Conservation (phyloP, 2,888 invertebrate species). For the Shargacucullia verbasci region DNA sequence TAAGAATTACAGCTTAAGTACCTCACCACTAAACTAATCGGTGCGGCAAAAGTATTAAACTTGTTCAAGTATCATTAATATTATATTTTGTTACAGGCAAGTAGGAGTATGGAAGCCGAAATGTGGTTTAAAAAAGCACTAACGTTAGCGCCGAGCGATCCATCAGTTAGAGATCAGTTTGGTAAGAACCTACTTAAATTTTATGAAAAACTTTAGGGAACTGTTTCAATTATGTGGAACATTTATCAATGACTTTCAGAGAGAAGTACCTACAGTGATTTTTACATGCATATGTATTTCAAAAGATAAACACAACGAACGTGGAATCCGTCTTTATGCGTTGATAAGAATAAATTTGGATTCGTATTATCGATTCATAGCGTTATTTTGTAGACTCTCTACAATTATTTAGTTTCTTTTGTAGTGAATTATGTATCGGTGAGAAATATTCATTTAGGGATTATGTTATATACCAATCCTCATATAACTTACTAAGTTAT, state of each 20-base stretch:
- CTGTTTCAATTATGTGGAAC: not conserved
- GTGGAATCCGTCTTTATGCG: too few relatives aligned
- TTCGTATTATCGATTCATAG: not conserved
- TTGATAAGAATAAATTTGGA: too few relatives aligned
- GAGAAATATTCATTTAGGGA: too few relatives aligned
- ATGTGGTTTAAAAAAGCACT: constrained; percentile 96
- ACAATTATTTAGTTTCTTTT: too few relatives aligned
- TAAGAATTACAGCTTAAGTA: constrained; percentile 39
- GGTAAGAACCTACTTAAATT: constrained; percentile 83
- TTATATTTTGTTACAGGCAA: constrained; percentile 89
- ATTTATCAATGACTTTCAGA: constrained; percentile 27
- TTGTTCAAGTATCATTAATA: constrained; percentile 38
- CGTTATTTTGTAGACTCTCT: not conserved
- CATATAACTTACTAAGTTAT: too few relatives aligned
- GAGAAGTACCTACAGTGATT: not conserved
- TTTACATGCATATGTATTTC: not conserved
- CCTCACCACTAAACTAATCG: constrained; percentile 22
- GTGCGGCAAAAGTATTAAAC: constrained; percentile 29
- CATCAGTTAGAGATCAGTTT: constrained; percentile 96
- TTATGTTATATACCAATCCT: too few relatives aligned
- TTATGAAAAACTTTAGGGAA: constrained; percentile 6
- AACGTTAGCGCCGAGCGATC: constrained; percentile 94
- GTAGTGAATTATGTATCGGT: too few relatives aligned
- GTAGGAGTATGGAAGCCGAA: constrained; percentile 95
- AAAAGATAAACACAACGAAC: not conserved